Evolutionary conservation across 2,797 vertebrate species (phyloP).

Genomic region (Pipistrellus pipistrellus): DNA sequence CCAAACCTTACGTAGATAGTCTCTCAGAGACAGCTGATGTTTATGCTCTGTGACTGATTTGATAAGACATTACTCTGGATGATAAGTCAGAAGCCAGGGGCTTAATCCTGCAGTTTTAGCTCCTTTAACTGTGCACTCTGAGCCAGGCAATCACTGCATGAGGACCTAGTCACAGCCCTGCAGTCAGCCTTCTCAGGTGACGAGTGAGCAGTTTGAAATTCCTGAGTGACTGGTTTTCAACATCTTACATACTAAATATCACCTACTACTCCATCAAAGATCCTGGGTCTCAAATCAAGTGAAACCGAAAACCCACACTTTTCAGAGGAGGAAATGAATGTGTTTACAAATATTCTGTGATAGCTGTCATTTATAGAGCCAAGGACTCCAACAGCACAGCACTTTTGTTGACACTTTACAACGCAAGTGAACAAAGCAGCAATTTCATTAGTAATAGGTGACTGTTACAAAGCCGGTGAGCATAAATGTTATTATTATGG

Average conservation of each 20-base stretch:
- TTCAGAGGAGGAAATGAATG: constrained; percentile 10
- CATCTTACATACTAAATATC: fast-evolving
- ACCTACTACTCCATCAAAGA: neutral
- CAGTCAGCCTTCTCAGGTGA: neutral
- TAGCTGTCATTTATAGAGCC: neutral
- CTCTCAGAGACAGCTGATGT: neutral
- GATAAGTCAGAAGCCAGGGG: neutral
- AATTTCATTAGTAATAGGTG: neutral
- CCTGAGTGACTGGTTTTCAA: neutral
- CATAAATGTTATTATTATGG: neutral
- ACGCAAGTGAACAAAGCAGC: neutral
- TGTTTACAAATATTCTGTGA: neutral
- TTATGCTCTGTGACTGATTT: neutral
- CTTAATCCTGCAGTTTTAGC: neutral
- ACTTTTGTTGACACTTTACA: neutral
- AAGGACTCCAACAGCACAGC: neutral
- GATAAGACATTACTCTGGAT: neutral
- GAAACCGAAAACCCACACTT: constrained; percentile 48
- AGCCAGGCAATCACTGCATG: fast-evolving
- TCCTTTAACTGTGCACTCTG: neutral
- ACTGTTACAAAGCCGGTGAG: neutral
- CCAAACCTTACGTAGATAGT: too few species aligned
- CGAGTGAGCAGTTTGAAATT: neutral
- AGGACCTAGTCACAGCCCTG: neutral
- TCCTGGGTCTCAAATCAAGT: neutral